Evolutionary conservation across 1,140 invertebrate species (phyloP).

Genomic region (Drosophila guanche): DNA sequence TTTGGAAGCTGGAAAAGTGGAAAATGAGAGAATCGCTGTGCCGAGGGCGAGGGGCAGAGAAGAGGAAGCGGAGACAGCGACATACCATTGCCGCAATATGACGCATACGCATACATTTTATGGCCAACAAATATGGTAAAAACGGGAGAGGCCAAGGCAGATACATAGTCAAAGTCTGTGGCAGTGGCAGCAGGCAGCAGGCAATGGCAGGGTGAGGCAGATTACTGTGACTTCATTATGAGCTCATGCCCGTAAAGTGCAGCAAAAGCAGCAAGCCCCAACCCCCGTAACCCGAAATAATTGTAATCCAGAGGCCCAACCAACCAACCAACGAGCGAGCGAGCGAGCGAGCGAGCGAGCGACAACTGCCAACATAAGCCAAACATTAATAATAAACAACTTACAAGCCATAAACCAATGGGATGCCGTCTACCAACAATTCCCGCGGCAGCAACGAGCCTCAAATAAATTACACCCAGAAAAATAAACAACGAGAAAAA

Average conservation of each 20-base stretch:
- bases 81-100: conserved; percentile 62
- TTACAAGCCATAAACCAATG: conserved; percentile 80
- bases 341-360: conserved; percentile 10
- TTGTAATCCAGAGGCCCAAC: not conserved
- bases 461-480: conserved; percentile 62
- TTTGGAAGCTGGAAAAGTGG: conserved; percentile 9
- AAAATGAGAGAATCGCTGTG: not conserved
- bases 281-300: conserved; percentile 4
- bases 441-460: conserved; percentile 31
- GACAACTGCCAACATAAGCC: conserved; percentile 65
- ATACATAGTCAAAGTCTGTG: no score
- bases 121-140: conserved; percentile 63
- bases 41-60: not conserved
- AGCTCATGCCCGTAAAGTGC: conserved; percentile 72
- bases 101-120: conserved; percentile 69
- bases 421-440: conserved; percentile 53
- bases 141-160: conserved; percentile 8
- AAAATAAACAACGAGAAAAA: conserved; percentile 46
- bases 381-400: conserved; percentile 80
- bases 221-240: conserved; percentile 75
- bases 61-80: no score
- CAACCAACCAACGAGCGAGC: conserved; percentile 9
- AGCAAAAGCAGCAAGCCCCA: conserved; percentile 22
- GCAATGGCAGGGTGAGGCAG: conserved; percentile 22
- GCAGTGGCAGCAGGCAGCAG: conserved; percentile 1